Percentiles rank a stretch among this genome's conserved stretches.
These are phyloP conservation scores for Chromoteleia sp. DNA, from an alignment of 2,888 invertebrate species.

Conservation along the genomic window DNA sequence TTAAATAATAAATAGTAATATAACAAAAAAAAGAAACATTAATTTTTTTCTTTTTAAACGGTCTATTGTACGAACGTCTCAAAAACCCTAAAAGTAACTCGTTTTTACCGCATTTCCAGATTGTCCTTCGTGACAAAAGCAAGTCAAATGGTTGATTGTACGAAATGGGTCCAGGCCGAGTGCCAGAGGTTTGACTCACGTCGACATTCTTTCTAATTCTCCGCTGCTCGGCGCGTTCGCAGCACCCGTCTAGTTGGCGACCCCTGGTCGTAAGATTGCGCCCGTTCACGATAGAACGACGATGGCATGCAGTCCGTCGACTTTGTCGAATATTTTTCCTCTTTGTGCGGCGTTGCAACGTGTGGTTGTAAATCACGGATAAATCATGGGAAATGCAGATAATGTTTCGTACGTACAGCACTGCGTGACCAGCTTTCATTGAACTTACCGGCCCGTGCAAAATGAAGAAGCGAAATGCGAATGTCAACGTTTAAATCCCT, in stretches of 20 bases:
- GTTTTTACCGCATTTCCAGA: slow-evolving; percentile 6
- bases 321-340: slow-evolving; percentile 65
- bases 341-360: slow-evolving; percentile 33
- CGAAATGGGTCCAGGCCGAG: slow-evolving; percentile 72
- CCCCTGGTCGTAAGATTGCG: slow-evolving; percentile 58
- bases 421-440: slow-evolving; percentile 11
- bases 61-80: too few species aligned
- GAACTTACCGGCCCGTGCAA: slow-evolving; percentile 28
- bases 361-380: slow-evolving; percentile 58
- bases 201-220: slow-evolving; percentile 73
- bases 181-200: slow-evolving; percentile 76
- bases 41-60: too few species aligned
- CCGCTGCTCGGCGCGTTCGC: slow-evolving; percentile 22
- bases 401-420: slow-evolving; percentile 28
- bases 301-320: slow-evolving; percentile 67
- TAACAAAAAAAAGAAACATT: too few species aligned
- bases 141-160: slow-evolving; percentile 70
- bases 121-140: slow-evolving; percentile 35
- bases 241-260: slow-evolving; percentile 61
- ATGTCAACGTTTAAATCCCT: slow-evolving; percentile 33
- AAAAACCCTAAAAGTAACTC: slow-evolving; percentile 10
- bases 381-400: slow-evolving; percentile 64
- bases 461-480: slow-evolving; percentile 31
- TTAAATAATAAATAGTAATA: too few species aligned
- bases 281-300: slow-evolving; percentile 61